These are phyloP conservation scores for Xerus inauris DNA, from an alignment of 2,113 vertebrate genomes.

Conservation along the genomic window DNA sequence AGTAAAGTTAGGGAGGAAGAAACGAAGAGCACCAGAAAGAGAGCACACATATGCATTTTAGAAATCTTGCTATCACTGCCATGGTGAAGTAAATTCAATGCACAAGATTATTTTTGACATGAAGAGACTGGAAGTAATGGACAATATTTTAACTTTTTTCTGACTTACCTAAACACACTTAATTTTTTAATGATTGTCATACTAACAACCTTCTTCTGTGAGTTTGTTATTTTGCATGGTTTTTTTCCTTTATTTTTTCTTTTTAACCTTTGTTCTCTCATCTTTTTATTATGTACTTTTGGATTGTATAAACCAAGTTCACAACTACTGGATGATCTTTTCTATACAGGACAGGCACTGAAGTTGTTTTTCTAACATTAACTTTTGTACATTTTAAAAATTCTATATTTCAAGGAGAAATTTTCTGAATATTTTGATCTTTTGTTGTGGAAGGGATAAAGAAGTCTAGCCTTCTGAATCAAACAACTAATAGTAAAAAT, in stretches of 20 bases:
- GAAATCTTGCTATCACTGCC: not conserved
- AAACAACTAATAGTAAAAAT: not conserved
- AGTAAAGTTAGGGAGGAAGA: not conserved
- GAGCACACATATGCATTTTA: not conserved
- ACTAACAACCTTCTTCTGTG: not conserved
- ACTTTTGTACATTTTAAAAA: not conserved
- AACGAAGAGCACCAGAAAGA: not conserved
- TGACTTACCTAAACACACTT: not conserved
- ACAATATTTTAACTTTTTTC: not conserved
- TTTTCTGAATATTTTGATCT: not conserved
- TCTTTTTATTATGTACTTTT: not conserved
- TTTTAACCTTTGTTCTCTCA: not conserved
- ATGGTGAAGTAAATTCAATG: fast-evolving
- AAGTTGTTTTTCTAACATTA: not conserved
- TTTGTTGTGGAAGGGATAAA: not conserved
- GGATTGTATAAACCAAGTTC: not conserved
- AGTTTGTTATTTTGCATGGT: not conserved
- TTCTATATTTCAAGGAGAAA: not conserved
- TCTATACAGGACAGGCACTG: not conserved
- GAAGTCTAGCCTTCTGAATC: not conserved
- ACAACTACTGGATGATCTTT: not conserved
- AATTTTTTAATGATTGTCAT: not conserved
- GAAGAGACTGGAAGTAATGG: not conserved
- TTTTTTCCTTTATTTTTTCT: not conserved
- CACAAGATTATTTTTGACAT: not conserved